Percentiles rank a stretch among this genome's conserved stretches.
phyloP scores from a whole-genome alignment of 2,888 invertebrate species.

The Pterobdella sp. region DNA sequence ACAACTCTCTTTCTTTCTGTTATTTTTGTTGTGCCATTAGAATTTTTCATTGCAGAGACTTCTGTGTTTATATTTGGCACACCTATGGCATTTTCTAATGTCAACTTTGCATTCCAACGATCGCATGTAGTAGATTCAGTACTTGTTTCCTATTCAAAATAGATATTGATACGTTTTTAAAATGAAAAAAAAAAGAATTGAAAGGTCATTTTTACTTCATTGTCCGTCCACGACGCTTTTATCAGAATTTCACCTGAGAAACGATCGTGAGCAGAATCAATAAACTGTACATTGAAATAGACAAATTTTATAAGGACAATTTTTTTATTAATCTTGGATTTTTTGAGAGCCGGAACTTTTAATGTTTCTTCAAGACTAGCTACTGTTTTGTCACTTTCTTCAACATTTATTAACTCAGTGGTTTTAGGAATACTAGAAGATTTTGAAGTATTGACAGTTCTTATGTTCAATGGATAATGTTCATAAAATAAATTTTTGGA shows the following conservation, averaged over 20 bases:
- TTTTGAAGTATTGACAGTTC: neutral
- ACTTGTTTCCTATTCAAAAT: neutral
- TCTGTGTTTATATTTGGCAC: slow-evolving; percentile 32
- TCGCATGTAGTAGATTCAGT: slow-evolving; percentile 15
- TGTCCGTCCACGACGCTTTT: slow-evolving; percentile 30
- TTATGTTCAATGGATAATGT: no score
- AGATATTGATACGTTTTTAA: neutral
- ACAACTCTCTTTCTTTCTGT: slow-evolving; percentile 34
- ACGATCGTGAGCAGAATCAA: slow-evolving; percentile 43
- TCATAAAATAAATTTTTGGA: no score
- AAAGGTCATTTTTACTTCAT: slow-evolving; percentile 19
- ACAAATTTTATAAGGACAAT: slow-evolving; percentile 48
- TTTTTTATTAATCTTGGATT: neutral
- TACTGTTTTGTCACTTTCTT: neutral
- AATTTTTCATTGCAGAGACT: slow-evolving; percentile 28
- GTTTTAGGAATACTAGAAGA: neutral
- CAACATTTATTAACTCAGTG: no score
- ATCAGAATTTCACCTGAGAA: slow-evolving; percentile 40
- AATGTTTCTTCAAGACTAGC: neutral
- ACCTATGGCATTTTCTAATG: slow-evolving; percentile 36
- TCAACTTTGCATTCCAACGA: slow-evolving; percentile 37
- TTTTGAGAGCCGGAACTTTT: neutral
- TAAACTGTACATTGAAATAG: slow-evolving; percentile 49
- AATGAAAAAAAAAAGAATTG: neutral
- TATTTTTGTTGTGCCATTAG: slow-evolving; percentile 32